phyloP scores from a whole-genome alignment of 2,888 invertebrate species.

The Ophonus ardosiacus region DNA sequence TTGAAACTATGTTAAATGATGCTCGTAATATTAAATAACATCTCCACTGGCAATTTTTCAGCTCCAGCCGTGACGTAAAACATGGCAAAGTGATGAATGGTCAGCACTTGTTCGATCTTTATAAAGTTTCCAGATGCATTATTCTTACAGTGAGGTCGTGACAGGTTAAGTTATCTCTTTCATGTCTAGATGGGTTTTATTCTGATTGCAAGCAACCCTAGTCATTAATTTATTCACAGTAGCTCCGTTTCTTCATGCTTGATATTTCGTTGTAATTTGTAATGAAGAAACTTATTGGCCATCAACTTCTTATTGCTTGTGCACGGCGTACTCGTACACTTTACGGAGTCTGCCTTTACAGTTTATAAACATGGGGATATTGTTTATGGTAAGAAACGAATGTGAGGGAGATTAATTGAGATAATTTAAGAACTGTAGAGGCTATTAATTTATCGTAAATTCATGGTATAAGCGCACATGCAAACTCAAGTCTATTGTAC shows the following conservation, averaged over 20 bases:
- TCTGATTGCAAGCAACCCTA: conserved; percentile 28
- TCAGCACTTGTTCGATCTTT: conserved; percentile 45
- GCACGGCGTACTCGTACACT: neutral
- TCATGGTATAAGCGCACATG: neutral
- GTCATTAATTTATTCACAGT: conserved; percentile 44
- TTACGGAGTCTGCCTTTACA: neutral
- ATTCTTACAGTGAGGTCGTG: conserved; percentile 25
- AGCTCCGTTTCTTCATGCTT: conserved; percentile 30
- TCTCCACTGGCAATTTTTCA: conserved; percentile 39
- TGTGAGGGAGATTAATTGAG: neutral
- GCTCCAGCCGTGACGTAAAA: conserved; percentile 20
- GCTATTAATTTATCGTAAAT: conserved; percentile 5
- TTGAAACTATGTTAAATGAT: conserved; percentile 23
- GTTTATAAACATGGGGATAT: conserved; percentile 16
- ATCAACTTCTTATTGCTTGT: conserved; percentile 20
- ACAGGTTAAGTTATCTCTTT: conserved; percentile 46
- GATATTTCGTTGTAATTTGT: conserved; percentile 23
- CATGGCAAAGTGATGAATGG: conserved; percentile 40
- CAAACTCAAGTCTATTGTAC: no score
- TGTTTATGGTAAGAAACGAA: neutral
- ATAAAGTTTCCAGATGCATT: conserved; percentile 45
- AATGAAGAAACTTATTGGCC: conserved; percentile 41
- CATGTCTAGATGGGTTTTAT: conserved; percentile 22
- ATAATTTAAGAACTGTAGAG: neutral
- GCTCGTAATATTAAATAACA: conserved; percentile 45